Evolutionary conservation across 2,888 invertebrate species (phyloP).

Genomic region (Cantharis rufa): DNA sequence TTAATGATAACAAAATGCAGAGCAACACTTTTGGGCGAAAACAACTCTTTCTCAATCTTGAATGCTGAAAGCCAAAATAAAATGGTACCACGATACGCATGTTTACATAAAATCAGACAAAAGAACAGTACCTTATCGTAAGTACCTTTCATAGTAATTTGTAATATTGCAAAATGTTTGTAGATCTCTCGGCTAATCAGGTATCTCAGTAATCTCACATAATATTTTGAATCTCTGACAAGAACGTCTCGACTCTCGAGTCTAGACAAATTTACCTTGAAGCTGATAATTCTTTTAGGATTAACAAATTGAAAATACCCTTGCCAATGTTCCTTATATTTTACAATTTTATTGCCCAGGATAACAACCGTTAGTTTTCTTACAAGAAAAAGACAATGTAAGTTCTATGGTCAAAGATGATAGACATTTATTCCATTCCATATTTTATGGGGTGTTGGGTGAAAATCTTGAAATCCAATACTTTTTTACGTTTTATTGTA

Average conservation of each 20-base stretch:
- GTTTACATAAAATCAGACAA: background rate
- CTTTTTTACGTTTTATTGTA: background rate
- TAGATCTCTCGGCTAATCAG: background rate
- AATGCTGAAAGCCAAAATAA: no score
- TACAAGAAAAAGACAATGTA: background rate
- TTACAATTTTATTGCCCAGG: background rate
- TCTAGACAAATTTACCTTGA: background rate
- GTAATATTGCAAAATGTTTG: background rate
- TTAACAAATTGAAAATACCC: background rate
- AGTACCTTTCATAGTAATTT: background rate
- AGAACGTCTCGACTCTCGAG: background rate
- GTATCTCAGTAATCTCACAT: background rate
- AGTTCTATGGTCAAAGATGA: background rate
- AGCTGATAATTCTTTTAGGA: background rate
- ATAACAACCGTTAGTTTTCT: background rate
- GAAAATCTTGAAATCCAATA: background rate
- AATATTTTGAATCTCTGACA: background rate
- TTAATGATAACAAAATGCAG: background rate
- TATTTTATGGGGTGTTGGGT: background rate
- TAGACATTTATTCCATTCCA: background rate
- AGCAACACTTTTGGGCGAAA: background rate
- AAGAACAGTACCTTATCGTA: background rate
- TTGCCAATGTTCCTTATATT: background rate
- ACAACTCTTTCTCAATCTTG: background rate
- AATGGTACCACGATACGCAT: background rate